These are phyloP conservation scores for Gymnosoma rotundatum DNA, from an alignment of 2,888 invertebrate genomes.

Conservation along the genomic window DNA sequence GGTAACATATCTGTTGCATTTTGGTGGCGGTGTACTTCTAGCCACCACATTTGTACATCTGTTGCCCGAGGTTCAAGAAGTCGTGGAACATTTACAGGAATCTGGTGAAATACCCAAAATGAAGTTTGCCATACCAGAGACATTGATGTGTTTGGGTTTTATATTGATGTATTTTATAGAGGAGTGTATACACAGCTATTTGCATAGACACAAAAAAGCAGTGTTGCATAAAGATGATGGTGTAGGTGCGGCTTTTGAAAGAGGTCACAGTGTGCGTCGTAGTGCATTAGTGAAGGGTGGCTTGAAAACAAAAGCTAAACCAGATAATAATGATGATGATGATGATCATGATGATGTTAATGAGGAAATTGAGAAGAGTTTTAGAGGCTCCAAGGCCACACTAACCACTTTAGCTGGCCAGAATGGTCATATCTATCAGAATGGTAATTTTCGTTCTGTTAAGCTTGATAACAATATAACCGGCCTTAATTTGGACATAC, in stretches of 20 bases:
- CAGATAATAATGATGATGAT: background rate
- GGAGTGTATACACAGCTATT: slow-evolving; percentile 88
- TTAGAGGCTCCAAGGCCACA: background rate
- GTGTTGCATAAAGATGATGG: slow-evolving; percentile 73
- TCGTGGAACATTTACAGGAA: slow-evolving; percentile 85
- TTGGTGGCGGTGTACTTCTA: slow-evolving; percentile 92
- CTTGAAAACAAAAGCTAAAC: background rate
- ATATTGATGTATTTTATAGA: slow-evolving; percentile 91
- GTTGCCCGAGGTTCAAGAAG: slow-evolving; percentile 90
- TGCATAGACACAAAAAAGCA: slow-evolving; percentile 83
- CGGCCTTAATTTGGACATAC: slow-evolving; percentile 18
- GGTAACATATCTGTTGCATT: slow-evolving; percentile 87
- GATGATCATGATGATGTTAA: slow-evolving; percentile 31
- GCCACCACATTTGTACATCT: slow-evolving; percentile 92
- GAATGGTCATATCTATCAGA: slow-evolving; percentile 36
- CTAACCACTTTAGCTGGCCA: background rate
- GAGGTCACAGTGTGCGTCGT: slow-evolving; percentile 78
- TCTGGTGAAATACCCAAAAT: slow-evolving; percentile 82
- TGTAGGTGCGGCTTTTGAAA: slow-evolving; percentile 78
- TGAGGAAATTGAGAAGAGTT: slow-evolving; percentile 1
- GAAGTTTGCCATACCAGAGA: slow-evolving; percentile 86
- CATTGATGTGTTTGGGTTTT: slow-evolving; percentile 89
- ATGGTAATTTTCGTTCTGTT: background rate
- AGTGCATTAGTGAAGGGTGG: slow-evolving; percentile 75
- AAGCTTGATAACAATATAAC: background rate